Conservation (phyloP, 2,113 vertebrate genomes). For the Diadophis punctatus region DNA sequence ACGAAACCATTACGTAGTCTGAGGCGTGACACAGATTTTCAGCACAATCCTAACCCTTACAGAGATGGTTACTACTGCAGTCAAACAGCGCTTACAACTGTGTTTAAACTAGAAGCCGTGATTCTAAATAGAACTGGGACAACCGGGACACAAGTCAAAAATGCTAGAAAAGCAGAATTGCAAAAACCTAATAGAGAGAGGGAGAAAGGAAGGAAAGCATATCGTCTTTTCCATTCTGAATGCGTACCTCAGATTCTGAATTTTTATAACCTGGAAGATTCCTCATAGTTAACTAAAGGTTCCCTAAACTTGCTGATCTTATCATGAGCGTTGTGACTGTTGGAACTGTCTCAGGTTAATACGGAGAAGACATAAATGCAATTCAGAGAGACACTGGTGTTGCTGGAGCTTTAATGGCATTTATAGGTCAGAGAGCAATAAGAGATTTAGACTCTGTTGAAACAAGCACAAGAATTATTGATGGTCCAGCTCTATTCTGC, state of each 20-base stretch:
- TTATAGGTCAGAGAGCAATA: background rate
- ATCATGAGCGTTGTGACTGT: background rate
- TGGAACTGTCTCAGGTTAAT: background rate
- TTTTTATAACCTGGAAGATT: background rate
- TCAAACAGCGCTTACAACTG: background rate
- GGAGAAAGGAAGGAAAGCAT: background rate
- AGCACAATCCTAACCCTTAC: background rate
- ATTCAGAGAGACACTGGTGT: background rate
- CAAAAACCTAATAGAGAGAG: background rate
- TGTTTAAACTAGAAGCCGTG: background rate
- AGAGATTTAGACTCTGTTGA: background rate
- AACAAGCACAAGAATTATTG: background rate
- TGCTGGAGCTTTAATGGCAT: background rate
- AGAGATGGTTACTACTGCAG: background rate
- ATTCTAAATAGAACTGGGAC: background rate
- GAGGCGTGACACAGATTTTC: background rate
- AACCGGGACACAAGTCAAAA: background rate
- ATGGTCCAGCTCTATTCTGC: background rate
- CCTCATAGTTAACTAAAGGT: background rate
- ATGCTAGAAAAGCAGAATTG: background rate
- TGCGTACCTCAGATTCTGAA: background rate
- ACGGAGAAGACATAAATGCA: background rate
- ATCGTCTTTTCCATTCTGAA: background rate
- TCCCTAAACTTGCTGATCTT: background rate
- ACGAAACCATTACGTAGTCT: background rate